Percentiles rank a stretch among this genome's conserved stretches.
phyloP scores from a whole-genome alignment of 2,888 invertebrate genomes.

The Tetropium fuscum region DNA sequence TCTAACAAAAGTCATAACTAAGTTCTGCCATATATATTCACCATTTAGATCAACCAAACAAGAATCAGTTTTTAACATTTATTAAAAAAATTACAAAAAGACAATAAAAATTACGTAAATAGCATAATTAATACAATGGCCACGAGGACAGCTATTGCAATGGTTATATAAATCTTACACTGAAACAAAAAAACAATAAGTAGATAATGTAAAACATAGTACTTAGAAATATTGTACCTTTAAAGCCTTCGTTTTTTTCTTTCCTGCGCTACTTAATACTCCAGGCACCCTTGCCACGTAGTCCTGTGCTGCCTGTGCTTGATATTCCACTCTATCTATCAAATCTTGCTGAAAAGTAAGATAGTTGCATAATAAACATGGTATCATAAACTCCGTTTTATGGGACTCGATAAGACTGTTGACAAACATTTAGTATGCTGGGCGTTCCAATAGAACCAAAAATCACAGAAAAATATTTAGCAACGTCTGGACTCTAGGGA shows the following conservation, averaged over 20 bases:
- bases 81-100: not conserved
- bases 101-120: slow-evolving; percentile 41
- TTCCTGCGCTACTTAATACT: slow-evolving; percentile 69
- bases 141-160: slow-evolving; percentile 56
- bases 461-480: too few species aligned
- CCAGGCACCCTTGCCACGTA: slow-evolving; percentile 71
- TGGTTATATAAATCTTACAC: slow-evolving; percentile 63
- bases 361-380: too few species aligned
- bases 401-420: too few species aligned
- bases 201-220: too few species aligned
- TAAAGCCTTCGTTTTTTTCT: slow-evolving; percentile 66
- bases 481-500: too few species aligned
- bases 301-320: slow-evolving; percentile 72
- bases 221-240: slow-evolving; percentile 65
- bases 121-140: slow-evolving; percentile 58
- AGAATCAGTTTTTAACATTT: too few species aligned
- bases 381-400: too few species aligned
- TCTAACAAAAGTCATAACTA: too few species aligned
- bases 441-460: too few species aligned
- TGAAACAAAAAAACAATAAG: slow-evolving; percentile 56
- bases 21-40: too few species aligned
- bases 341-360: slow-evolving; percentile 71
- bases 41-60: too few species aligned
- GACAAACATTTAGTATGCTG: too few species aligned
- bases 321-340: slow-evolving; percentile 76